phyloP scores from a whole-genome alignment of 2,888 invertebrate species.

The Drosophila anomalipes region DNA sequence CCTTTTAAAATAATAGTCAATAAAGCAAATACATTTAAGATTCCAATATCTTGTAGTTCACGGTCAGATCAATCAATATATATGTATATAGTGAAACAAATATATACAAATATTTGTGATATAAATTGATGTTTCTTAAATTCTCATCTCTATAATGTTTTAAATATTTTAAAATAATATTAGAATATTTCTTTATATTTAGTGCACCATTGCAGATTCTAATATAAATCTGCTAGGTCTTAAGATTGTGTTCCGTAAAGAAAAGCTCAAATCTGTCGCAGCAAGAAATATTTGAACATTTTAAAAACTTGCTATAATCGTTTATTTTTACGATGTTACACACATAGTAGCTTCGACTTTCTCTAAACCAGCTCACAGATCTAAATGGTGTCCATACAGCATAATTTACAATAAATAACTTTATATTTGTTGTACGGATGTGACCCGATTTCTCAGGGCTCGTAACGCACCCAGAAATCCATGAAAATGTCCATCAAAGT shows the following conservation, averaged over 20 bases:
- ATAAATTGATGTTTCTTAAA: neutral
- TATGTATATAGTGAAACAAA: neutral
- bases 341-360: constrained; percentile 16
- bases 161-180: neutral
- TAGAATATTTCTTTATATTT: neutral
- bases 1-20: neutral
- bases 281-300: neutral
- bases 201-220: neutral
- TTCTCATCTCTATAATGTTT: no score
- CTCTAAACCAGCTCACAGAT: constrained; percentile 15
- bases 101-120: neutral
- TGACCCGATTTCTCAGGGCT: constrained; percentile 48
- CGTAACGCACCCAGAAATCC: constrained; percentile 42
- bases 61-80: no score
- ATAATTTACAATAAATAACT: constrained; percentile 18
- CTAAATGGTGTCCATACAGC: constrained; percentile 13
- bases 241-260: neutral
- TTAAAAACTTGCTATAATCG: constrained; percentile 2
- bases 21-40: neutral
- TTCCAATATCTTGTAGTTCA: neutral
- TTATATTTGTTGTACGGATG: constrained; percentile 47
- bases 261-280: no score
- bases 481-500: constrained; percentile 52
- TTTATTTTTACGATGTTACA: constrained; percentile 22
- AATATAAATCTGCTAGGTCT: neutral